A percentile compares a stretch with the other conserved stretches of the same genome.
Evolutionary conservation across 2,888 invertebrate genomes (phyloP).

Genomic region (Lasioglossum pauxillum): DNA sequence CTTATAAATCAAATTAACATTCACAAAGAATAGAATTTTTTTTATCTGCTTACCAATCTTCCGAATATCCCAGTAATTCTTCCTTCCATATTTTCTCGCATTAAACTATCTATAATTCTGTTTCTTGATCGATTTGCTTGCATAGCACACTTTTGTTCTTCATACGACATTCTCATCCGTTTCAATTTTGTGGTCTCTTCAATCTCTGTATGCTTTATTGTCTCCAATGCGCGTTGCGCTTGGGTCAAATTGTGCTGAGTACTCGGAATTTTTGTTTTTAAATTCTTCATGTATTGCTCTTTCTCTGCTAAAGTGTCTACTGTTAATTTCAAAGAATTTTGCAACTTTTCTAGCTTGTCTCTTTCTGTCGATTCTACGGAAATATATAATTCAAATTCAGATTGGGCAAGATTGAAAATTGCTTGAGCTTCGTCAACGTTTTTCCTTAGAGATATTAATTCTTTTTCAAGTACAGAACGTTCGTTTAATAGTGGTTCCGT

Average conservation of each 20-base stretch:
- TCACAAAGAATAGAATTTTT: not conserved
- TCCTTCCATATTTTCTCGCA: slow-evolving; percentile 92
- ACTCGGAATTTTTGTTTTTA: slow-evolving; percentile 85
- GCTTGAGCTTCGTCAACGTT: slow-evolving; percentile 90
- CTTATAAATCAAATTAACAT: not conserved
- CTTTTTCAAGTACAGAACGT: slow-evolving; percentile 89
- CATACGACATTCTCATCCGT: slow-evolving; percentile 86
- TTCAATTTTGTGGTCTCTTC: slow-evolving; percentile 85
- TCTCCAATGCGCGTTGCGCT: slow-evolving; percentile 85
- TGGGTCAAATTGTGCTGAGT: slow-evolving; percentile 85
- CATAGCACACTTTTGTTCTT: slow-evolving; percentile 91
- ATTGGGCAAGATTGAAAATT: slow-evolving; percentile 88
- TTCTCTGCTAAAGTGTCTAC: slow-evolving; percentile 85
- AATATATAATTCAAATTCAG: slow-evolving; percentile 91
- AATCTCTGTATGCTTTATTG: slow-evolving; percentile 86
- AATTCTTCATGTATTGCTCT: slow-evolving; percentile 78
- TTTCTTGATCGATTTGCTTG: slow-evolving; percentile 89
- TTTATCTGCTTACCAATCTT: slow-evolving; percentile 88
- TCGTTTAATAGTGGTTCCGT: slow-evolving; percentile 89
- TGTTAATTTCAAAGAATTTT: slow-evolving; percentile 86
- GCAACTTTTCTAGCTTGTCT: slow-evolving; percentile 87
- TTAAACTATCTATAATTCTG: slow-evolving; percentile 90
- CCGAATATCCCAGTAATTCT: slow-evolving; percentile 94
- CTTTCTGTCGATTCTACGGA: slow-evolving; percentile 87
- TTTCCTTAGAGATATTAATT: slow-evolving; percentile 89